Percentiles rank a stretch among this genome's conserved stretches.
phyloP scores from a whole-genome alignment of 2,113 vertebrate genomes.

The Onychostoma macrolepis region DNA sequence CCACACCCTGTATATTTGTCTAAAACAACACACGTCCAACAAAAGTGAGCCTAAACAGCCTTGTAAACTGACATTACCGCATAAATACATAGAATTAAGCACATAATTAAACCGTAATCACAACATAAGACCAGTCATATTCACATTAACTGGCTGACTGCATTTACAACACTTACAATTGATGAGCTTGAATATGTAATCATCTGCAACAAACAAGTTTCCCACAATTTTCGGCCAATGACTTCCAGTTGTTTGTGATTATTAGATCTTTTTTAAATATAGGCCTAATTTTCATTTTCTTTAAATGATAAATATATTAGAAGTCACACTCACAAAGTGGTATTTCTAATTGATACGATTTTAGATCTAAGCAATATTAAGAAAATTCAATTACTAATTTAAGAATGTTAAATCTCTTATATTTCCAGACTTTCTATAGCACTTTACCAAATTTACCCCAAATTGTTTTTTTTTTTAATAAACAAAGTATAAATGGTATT shows the following conservation, averaged over 20 bases:
- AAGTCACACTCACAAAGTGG: not conserved
- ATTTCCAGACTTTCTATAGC: not conserved
- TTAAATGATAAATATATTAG: not conserved
- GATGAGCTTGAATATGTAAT: not conserved
- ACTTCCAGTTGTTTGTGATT: not conserved
- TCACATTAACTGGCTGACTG: not conserved
- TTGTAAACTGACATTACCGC: not conserved
- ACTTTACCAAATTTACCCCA: not conserved
- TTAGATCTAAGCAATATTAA: not conserved
- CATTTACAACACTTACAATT: not conserved
- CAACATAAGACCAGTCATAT: not conserved
- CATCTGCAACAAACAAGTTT: not conserved
- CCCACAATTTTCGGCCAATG: not conserved
- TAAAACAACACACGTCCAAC: not conserved
- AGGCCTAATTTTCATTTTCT: not conserved
- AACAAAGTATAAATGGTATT: not conserved
- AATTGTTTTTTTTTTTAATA: too few species aligned
- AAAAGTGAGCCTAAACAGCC: not conserved
- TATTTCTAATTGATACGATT: not conserved
- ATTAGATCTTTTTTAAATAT: not conserved
- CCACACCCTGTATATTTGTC: constrained; percentile 2
- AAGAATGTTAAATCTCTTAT: not conserved
- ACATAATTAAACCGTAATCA: not conserved
- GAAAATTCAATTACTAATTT: not conserved
- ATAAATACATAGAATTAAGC: not conserved